Evolutionary conservation across 2,113 vertebrate genomes (phyloP), one percentile per base, ranked within the genome.

Genomic region (Gulo gulo): DNA sequence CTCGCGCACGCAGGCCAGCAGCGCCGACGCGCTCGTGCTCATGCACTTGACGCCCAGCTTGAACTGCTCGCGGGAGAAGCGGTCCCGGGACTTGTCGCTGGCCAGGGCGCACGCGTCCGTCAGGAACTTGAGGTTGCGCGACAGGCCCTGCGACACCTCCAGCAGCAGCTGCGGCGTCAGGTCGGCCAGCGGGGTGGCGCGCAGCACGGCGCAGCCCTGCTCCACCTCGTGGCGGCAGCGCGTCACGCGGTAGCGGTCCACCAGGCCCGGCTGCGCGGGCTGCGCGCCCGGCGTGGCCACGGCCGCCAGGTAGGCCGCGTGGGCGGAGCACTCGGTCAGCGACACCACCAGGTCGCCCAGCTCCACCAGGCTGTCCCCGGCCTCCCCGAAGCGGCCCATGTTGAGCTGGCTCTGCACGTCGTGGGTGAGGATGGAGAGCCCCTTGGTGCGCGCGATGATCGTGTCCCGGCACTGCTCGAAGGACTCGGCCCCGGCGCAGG

Each of bases 351-450:
- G 97, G 98, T 99, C 99, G 1, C 99, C 99, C 99, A 99, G 99
- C 98, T 99, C 99, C 98, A 98, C 97, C 92, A 99, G 99, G 96
- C 99, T 99, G 97, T 99, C 99, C 34, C 99, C 99, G 11, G 99
- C 99, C 98, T 99, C 99, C 0, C 98, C 98, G 83, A 99, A 99
- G 97, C 99, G 99, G 96, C 99, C 99, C 99, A 99, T 99, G 98
- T 99, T 99, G 97, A 99, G 99, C 98, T 99, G 99, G 98, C 99
- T 99, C 99, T 99, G 99, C 95, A 99, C 99, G 92, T 99, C 99
- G 5, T 99, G 99, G 47, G 99, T 99, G 94, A 99, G 99, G 92
- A 99, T 99, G 98, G 99, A 99, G 61, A 99, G 99, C 97, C 99
- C 99, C 98, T 99, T 99, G 83, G 99, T 99, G 97, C 99, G 98